Evolutionary conservation across 2,888 invertebrate genomes (phyloP).

Genomic region (Lycocerus yunnanus): DNA sequence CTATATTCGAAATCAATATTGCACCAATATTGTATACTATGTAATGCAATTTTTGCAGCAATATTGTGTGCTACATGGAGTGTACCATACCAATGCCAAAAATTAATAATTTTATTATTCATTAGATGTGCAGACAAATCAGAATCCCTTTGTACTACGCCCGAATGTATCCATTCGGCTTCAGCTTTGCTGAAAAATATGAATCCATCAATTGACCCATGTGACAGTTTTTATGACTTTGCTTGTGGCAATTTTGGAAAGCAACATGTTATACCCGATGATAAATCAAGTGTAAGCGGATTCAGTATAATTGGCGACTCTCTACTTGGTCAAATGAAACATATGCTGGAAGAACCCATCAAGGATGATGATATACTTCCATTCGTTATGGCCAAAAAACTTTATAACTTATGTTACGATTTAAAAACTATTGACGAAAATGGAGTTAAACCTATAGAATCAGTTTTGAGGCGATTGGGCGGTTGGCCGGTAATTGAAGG

Average conservation of each 20-base stretch:
- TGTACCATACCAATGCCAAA: no score
- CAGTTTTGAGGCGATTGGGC: slow-evolving; percentile 75
- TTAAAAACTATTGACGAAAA: slow-evolving; percentile 78
- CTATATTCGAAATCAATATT: no score
- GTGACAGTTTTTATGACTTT: slow-evolving; percentile 82
- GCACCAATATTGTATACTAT: no score
- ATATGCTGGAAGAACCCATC: slow-evolving; percentile 69
- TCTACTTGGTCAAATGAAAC: slow-evolving; percentile 72
- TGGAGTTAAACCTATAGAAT: slow-evolving; percentile 72
- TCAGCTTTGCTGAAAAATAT: slow-evolving; percentile 72
- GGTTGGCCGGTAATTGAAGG: slow-evolving; percentile 93
- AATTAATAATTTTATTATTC: background rate
- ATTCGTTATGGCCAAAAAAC: slow-evolving; percentile 77
- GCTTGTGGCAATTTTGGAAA: slow-evolving; percentile 77
- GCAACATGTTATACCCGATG: slow-evolving; percentile 76
- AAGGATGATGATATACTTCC: slow-evolving; percentile 66
- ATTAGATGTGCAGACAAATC: background rate
- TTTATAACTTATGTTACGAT: slow-evolving; percentile 89
- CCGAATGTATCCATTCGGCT: slow-evolving; percentile 58
- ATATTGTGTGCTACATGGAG: no score
- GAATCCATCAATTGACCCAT: slow-evolving; percentile 73
- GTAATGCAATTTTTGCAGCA: no score
- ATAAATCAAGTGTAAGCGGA: slow-evolving; percentile 76
- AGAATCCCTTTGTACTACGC: background rate
- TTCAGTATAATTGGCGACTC: slow-evolving; percentile 76